Evolutionary conservation across 2,888 invertebrate genomes (phyloP), one percentile per base, ranked within the genome.

Genomic region (Pheosia tremula): DNA sequence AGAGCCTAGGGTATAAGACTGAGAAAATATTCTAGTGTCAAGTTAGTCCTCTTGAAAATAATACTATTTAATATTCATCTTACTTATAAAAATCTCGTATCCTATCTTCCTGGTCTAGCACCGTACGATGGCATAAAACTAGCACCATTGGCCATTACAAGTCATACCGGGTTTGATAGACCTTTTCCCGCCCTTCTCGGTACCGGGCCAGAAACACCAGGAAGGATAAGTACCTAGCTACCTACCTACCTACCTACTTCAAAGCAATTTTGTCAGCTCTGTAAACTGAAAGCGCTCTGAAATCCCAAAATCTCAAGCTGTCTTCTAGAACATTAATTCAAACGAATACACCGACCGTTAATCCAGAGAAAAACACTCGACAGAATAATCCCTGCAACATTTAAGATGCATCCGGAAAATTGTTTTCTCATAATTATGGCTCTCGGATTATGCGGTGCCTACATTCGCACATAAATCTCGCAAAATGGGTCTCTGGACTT

Each of bases 351-450:
- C 68, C 62, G 63, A 69, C n/a, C 66, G 69, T 73, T 75, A 75
- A 79, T 77, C 74, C 69, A 60, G 72, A 73, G 80, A 75, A 82
- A 82, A 83, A 78, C 24, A 24, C 73, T 69, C 64, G 68, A 10
- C 55, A 65, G 78, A 78, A 80, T 91, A 92, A 93, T 91, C 90
- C 88, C 74, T 64, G 72, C 71, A 78, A 86, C 86, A 88, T 91
- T 52, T 91, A 89, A 90, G 89, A 91, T 88, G 91, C 88, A 89
- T 84, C 85, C 85, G 83, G 87, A 86, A 92, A 93, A 93, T 93
- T 93, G 93, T 93, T 93, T 93, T 91, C 93, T 93, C 93, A 93
- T 93, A 92, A 93, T 94, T 93, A 92, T 88, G 84, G 81, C 80
- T 77, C 83, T 79, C 74, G 91, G 92, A 89, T 92, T 91, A 92